phyloP scores from a whole-genome alignment of 2,888 invertebrate species.

The Aphrophora alni region DNA sequence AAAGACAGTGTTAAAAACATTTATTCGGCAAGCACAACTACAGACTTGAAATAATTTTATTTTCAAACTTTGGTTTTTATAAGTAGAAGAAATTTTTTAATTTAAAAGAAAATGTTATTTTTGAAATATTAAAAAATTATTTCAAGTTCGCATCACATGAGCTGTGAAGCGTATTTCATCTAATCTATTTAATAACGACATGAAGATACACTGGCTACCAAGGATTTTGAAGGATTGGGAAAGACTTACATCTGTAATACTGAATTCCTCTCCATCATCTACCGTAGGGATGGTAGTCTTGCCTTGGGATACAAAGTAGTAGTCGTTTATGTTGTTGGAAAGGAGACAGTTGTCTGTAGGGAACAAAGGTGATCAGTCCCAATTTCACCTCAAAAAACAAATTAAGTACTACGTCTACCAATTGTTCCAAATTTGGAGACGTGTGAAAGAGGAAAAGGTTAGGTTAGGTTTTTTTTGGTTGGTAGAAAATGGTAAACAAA shows the following conservation, averaged over 20 bases:
- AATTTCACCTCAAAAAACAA: background rate
- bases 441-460: background rate
- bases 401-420: background rate
- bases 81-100: no score
- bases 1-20: background rate
- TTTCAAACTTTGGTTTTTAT: no score
- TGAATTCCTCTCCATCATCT: constrained; percentile 94
- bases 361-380: background rate
- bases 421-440: background rate
- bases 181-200: background rate
- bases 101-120: no score
- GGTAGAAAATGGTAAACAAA: no score
- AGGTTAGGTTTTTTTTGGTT: background rate
- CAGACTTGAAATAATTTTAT: background rate
- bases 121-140: background rate
- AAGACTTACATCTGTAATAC: constrained; percentile 82
- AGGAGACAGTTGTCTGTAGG: constrained; percentile 78
- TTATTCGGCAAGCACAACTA: background rate
- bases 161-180: background rate
- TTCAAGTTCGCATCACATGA: background rate
- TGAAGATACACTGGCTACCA: no score
- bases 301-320: constrained; percentile 95
- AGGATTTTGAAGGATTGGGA: background rate
- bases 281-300: constrained; percentile 93
- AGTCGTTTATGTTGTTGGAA: constrained; percentile 89